A percentile compares a stretch with the other conserved stretches of the same genome.
Evolutionary conservation across 2,888 invertebrate species (phyloP).

Genomic region (Parnassius mnemosyne): DNA sequence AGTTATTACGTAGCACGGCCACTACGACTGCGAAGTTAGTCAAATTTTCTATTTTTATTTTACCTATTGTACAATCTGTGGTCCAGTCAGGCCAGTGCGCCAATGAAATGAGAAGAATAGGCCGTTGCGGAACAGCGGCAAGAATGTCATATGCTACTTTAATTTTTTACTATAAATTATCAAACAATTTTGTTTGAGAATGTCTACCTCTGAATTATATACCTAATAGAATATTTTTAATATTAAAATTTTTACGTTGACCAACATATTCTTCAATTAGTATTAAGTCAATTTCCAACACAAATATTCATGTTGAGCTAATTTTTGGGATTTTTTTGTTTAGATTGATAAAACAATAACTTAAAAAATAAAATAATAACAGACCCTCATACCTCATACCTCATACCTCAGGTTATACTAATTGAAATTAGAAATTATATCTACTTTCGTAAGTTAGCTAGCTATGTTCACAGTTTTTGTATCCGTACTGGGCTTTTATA

Average conservation of each 20-base stretch:
- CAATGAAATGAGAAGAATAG: too few relatives aligned
- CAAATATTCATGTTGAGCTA: not conserved
- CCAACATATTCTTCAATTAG: too few relatives aligned
- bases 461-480: slow-evolving; percentile 14
- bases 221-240: too few relatives aligned
- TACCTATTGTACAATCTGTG: not conserved
- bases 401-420: not conserved
- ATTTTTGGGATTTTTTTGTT: not conserved
- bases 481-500: slow-evolving; percentile 3
- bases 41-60: not conserved
- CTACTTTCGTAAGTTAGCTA: not conserved
- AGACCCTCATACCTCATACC: too few relatives aligned
- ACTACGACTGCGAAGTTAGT: slow-evolving; percentile 11
- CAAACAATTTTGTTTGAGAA: too few relatives aligned
- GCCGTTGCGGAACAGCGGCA: too few relatives aligned
- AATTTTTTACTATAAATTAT: too few relatives aligned
- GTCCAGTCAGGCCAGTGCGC: too few relatives aligned
- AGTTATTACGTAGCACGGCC: slow-evolving; percentile 38
- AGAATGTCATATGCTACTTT: too few relatives aligned
- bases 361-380: not conserved
- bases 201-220: too few relatives aligned
- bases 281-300: too few relatives aligned
- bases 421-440: not conserved
- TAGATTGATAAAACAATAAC: not conserved
- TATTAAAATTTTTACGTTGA: too few relatives aligned